Conservation (phyloP, 2,888 invertebrate genomes). For the Drosophila recens region DNA sequence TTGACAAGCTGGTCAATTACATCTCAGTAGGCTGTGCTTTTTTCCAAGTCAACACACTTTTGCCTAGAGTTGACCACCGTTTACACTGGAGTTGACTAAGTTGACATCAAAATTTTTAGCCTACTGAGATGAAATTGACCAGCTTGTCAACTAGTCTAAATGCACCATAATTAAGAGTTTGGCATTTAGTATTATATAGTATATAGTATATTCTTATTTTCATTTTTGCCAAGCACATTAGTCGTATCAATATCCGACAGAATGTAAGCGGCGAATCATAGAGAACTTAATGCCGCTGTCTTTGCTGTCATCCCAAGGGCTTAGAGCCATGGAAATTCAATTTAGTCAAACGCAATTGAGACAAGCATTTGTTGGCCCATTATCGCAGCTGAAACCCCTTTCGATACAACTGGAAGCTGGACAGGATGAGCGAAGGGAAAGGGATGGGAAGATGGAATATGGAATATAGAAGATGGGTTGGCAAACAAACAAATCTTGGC, state of each 20-base stretch:
- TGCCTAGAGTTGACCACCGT: no score
- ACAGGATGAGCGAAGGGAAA: background rate
- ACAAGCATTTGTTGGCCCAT: conserved; percentile 35
- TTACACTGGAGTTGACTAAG: no score
- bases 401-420: conserved; percentile 16
- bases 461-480: conserved; percentile 6
- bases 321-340: conserved; percentile 42
- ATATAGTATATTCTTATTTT: background rate
- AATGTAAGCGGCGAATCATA: background rate
- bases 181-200: background rate
- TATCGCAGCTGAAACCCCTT: conserved; percentile 55
- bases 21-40: no score
- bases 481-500: conserved; percentile 72
- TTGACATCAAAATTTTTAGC: no score
- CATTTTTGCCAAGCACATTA: conserved; percentile 14
- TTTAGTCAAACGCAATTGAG: conserved; percentile 48
- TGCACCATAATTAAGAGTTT: background rate
- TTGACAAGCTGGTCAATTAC: no score
- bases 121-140: no score
- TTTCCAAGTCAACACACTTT: no score
- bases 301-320: conserved; percentile 33
- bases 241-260: background rate
- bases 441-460: background rate
- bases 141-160: no score
- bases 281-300: conserved; percentile 44